Conservation (phyloP, 1,140 invertebrate genomes). For the Ylistrum balloti region DNA sequence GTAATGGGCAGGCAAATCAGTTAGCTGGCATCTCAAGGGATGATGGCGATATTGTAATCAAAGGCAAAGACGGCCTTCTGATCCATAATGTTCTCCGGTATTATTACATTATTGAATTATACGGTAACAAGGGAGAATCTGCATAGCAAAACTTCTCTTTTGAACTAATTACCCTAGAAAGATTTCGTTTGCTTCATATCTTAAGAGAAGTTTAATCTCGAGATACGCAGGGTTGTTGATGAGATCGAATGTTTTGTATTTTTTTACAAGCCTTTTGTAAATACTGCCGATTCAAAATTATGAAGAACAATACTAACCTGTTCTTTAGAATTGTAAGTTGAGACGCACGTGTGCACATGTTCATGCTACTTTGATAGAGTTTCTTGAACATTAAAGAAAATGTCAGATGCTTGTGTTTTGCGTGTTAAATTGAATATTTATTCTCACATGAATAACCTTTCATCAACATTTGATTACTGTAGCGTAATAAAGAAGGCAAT, state of each 20-base stretch:
- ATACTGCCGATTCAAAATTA: background rate
- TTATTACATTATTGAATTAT: background rate
- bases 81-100: background rate
- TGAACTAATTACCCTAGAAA: slow-evolving; percentile 34
- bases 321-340: background rate
- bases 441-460: background rate
- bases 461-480: slow-evolving; percentile 10
- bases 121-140: background rate
- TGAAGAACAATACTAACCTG: background rate
- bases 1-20: background rate
- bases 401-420: slow-evolving; percentile 3
- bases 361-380: background rate
- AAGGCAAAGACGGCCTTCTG: background rate
- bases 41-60: background rate
- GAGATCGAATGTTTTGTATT: background rate
- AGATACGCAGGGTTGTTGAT: background rate
- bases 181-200: background rate
- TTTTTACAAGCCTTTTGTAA: background rate
- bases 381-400: background rate
- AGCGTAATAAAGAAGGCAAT: background rate
- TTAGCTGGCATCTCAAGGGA: background rate
- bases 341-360: background rate
- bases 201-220: background rate
- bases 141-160: background rate
- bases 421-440: slow-evolving; percentile 34